A percentile compares a stretch with the other conserved stretches of the same genome.
Conservation (phyloP, 2,113 vertebrate species). For the Coptodon bakossiorum region DNA sequence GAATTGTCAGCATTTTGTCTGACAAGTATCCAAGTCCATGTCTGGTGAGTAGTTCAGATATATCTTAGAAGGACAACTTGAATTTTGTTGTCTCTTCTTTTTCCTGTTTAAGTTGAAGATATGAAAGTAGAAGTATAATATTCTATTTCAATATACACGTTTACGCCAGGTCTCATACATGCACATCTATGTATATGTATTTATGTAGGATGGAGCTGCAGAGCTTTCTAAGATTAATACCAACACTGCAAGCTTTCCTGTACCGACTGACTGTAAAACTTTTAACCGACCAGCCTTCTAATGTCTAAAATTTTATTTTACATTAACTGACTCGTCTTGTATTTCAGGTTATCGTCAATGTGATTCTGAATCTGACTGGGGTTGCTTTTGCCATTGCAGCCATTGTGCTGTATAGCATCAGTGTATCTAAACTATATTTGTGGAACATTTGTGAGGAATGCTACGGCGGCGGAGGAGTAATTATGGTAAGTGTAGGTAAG, state of each 20-base stretch:
- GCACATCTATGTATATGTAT: neutral
- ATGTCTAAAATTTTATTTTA: neutral
- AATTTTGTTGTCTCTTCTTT: neutral
- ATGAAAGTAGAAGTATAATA: neutral
- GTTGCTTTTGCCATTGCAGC: slow-evolving; percentile 32
- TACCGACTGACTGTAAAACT: neutral
- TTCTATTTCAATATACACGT: neutral
- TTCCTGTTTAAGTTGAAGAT: neutral
- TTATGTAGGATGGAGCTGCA: neutral
- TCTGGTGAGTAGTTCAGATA: slow-evolving; percentile 50
- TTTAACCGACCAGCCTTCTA: neutral
- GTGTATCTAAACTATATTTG: accelerated
- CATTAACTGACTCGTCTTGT: neutral
- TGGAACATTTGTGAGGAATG: accelerated
- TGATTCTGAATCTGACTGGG: slow-evolving; percentile 39
- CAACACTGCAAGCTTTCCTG: neutral
- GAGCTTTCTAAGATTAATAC: neutral
- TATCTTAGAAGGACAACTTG: neutral
- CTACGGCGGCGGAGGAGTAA: accelerated
- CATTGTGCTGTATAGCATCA: slow-evolving; percentile 36
- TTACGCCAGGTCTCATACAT: neutral
- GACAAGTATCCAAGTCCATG: slow-evolving; percentile 57
- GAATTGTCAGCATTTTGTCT: slow-evolving; percentile 48
- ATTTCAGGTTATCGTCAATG: slow-evolving; percentile 35
- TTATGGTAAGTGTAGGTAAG: neutral